Evolutionary conservation across 2,797 vertebrate genomes (phyloP).

Genomic region (Acipenser transmontanus): DNA sequence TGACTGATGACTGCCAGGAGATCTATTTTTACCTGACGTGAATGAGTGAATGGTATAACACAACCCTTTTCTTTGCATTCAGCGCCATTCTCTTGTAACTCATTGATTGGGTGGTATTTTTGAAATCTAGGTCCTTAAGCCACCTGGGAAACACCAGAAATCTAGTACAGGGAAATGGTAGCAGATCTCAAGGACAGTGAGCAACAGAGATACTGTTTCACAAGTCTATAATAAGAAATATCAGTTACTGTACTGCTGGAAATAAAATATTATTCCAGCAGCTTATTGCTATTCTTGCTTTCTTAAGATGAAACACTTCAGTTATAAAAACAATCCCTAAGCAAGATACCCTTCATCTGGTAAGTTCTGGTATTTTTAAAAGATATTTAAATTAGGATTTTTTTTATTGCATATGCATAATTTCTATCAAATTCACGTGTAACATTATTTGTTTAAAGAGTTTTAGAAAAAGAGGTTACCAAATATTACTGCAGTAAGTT

Average conservation of each 20-base stretch:
- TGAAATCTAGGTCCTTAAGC: slow-evolving; percentile 70
- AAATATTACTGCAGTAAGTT: too few species aligned
- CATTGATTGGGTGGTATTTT: slow-evolving; percentile 73
- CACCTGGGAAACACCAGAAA: slow-evolving; percentile 63
- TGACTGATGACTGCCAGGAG: slow-evolving; percentile 10
- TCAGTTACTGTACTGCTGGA: slow-evolving; percentile 2
- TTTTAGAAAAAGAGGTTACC: too few species aligned
- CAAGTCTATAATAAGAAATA: slow-evolving; percentile 12
- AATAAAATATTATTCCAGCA: slow-evolving; percentile 13
- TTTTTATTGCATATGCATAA: too few species aligned
- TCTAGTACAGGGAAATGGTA: slow-evolving; percentile 32
- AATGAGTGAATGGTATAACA: slow-evolving; percentile 14
- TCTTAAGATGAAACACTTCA: not conserved
- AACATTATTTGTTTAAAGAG: too few species aligned
- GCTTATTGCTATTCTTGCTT: slow-evolving; percentile 14
- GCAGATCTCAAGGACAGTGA: slow-evolving; percentile 27
- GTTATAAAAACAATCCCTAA: not conserved
- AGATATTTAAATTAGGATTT: not conserved
- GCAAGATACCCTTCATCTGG: slow-evolving; percentile 5
- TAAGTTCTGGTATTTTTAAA: slow-evolving; percentile 17
- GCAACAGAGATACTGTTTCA: slow-evolving; percentile 22
- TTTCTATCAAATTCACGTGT: too few species aligned
- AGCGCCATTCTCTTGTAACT: slow-evolving; percentile 45
- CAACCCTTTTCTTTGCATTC: slow-evolving; percentile 23
- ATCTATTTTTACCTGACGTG: slow-evolving; percentile 9